Evolutionary conservation across 1,140 invertebrate species (phyloP), one percentile per base, ranked within the genome.

Genomic region (Akabosia matsudoensis): DNA sequence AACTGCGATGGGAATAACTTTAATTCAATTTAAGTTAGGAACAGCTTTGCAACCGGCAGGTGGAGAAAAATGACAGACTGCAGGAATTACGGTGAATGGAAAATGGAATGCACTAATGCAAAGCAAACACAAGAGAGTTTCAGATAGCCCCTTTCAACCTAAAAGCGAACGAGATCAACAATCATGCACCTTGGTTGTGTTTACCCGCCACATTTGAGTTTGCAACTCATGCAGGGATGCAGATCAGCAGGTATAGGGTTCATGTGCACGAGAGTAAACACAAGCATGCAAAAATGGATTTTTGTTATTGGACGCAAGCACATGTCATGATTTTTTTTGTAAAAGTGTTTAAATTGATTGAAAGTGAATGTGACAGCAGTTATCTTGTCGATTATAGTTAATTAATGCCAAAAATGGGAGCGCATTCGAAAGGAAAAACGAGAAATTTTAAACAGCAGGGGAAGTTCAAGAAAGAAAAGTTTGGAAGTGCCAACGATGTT

Each of bases 1-100:
- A n/a, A n/a, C n/a, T n/a, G n/a, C n/a, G n/a, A n/a, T n/a, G n/a
- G n/a, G n/a, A n/a, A n/a, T n/a, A n/a, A n/a, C n/a, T n/a, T n/a
- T n/a, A n/a, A n/a, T n/a, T n/a, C n/a, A n/a, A n/a, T n/a, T n/a
- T n/a, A n/a, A n/a, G n/a, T n/a, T n/a, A n/a, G n/a, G n/a, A 61
- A 61, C 54, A 61, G 54, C 54, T 61, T 61, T 61, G 13, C 4
- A 61, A 61, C 54, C 54, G 54, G 54, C 54, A 61, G 54, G n/a
- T 22, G 4, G 24, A 7, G 7, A 10, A 61, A 61, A 61, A n/a
- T 51, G 45, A 51, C 45, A 51, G 45, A 13, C 10, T 13, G n/a
- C 45, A n/a, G n/a, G 45, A 51, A 51, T 10, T 51, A 13, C 45
- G 10, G 10, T 51, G 10, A 51, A 51, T 51, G 45, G n/a, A 10